Base-by-base conservation (phyloP, 2,113 vertebrate genomes). In the Sardina pilchardus region DNA sequence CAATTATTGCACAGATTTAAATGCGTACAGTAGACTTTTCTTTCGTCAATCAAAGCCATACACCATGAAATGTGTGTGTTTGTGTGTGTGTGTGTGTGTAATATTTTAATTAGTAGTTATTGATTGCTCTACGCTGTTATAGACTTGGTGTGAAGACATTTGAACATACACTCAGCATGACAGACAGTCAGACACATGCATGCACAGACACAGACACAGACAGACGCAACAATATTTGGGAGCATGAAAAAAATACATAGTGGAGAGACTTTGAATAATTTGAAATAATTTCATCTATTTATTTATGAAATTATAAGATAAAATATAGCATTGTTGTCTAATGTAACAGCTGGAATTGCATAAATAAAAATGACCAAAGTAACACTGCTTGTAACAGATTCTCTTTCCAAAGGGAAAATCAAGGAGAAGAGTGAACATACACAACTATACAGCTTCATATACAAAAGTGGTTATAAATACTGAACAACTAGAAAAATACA, bases 391-490 rank as follows among this genome's bases (percentile, higher is more conserved):
- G 87, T 95, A 95, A 94, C 92, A 89, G 89, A 91, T 89, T 91
- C 90, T 94, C 93, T 93, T 91, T 90, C 93, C 92, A 93, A 93
- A 92, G 90, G 90, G 93, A 94, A 91, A 93, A 90, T 89, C 90
- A 85, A 93, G 93, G 94, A 95, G 90, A 92, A 86, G 90, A 95
- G 95, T 95, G 94, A 96, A 95, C 94, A 95, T 95, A 94, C 94
- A 94, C 95, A 94, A 94, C 88, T 93, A 95, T 95, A 95, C 94
- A 95, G 93, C 91, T 92, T 88, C 93, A 94, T 96, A 96, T 98
- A 98, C 97, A 97, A 96, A 97, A 95, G 94, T 94, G 93, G 94
- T 93, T 97, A 98, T 97, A 98, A 98, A 98, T 97, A 98, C 94
- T 96, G 92, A 92, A 97, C 96, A 93, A 88, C 96, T 97, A 97